phyloP scores from a whole-genome alignment of 2,797 vertebrate species.

The Ispidina picta region DNA sequence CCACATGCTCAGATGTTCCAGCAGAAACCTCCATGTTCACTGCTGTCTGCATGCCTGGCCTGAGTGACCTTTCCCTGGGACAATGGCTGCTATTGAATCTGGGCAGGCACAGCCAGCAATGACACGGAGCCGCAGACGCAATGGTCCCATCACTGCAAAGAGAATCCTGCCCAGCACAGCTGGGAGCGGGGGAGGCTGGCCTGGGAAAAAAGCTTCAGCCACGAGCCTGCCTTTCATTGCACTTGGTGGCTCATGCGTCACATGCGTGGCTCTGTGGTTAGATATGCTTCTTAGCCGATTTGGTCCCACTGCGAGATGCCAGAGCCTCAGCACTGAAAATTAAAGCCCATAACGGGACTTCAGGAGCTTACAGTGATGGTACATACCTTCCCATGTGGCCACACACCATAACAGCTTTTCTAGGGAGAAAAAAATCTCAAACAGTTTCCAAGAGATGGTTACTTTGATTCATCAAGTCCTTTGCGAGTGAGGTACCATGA shows the following conservation, averaged over 20 bases:
- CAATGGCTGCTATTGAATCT: slow-evolving; percentile 67
- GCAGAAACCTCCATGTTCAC: neutral
- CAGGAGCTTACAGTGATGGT: neutral
- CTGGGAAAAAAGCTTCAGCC: neutral
- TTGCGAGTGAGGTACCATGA: neutral
- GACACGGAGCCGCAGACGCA: slow-evolving; percentile 36
- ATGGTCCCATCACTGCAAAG: neutral
- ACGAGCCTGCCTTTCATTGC: neutral
- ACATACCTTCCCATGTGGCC: neutral
- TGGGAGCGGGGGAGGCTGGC: slow-evolving; percentile 29
- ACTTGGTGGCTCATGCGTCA: neutral
- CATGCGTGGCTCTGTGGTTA: neutral
- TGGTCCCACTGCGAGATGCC: slow-evolving; percentile 3
- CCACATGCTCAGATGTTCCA: slow-evolving; percentile 12
- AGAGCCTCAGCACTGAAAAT: neutral
- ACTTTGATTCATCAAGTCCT: neutral
- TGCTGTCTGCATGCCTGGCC: slow-evolving; percentile 34
- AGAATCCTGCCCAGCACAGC: slow-evolving; percentile 38
- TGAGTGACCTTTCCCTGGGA: slow-evolving; percentile 66
- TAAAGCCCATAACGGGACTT: neutral
- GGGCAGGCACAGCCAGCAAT: neutral
- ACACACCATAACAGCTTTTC: neutral
- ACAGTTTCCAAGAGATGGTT: neutral
- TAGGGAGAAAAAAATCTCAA: neutral
- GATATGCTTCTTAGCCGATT: neutral